Percentiles rank a stretch among this genome's conserved stretches.
Conservation (phyloP, 2,888 invertebrate species). For the Heliconius erato region DNA sequence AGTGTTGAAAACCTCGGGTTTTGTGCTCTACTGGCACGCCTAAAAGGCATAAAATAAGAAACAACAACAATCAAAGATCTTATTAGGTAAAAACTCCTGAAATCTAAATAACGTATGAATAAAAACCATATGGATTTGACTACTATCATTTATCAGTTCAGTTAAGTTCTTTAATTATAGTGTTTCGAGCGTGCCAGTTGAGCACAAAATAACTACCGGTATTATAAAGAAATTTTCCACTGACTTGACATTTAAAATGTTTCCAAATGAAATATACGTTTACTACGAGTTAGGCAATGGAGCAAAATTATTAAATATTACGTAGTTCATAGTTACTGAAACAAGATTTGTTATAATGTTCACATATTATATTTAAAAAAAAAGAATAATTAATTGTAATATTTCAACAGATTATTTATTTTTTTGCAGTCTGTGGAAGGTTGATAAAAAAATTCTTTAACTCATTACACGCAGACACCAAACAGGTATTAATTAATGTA, state of each 20-base stretch:
- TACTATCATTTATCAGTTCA: too few species aligned
- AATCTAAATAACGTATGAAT: not conserved
- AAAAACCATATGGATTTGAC: not conserved
- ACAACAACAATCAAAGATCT: too few species aligned
- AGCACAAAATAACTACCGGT: not conserved
- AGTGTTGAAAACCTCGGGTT: too few species aligned
- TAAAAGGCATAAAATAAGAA: too few species aligned
- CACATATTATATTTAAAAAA: not conserved
- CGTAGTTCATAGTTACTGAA: not conserved
- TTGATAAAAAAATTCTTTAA: too few species aligned
- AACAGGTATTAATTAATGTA: too few species aligned
- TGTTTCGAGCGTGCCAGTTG: too few species aligned
- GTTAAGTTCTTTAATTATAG: too few species aligned
- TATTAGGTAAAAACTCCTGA: not conserved
- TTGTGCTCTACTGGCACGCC: too few species aligned
- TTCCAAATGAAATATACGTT: constrained; percentile 5
- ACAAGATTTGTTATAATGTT: not conserved
- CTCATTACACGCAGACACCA: too few species aligned
- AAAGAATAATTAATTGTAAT: not conserved
- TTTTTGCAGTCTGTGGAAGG: not conserved
- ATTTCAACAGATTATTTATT: not conserved
- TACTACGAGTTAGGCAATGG: not conserved
- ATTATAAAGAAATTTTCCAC: not conserved
- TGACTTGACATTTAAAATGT: not conserved
- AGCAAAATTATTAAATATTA: not conserved